phyloP scores from a whole-genome alignment of 2,113 vertebrate species.

The Machaerirhynchus nigripectus region DNA sequence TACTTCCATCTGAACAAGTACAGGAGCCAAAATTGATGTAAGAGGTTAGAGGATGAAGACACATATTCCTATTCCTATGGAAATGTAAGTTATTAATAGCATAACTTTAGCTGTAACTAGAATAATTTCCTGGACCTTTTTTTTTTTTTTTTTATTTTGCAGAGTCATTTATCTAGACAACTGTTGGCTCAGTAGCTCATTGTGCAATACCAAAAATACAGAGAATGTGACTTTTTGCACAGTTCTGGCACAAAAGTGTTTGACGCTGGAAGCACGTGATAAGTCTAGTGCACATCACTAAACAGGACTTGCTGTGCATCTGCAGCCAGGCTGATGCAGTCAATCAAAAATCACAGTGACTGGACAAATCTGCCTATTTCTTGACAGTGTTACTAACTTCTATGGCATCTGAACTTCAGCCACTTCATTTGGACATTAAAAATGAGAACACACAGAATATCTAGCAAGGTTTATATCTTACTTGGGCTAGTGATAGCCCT shows the following conservation, averaged over 20 bases:
- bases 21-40: not conserved
- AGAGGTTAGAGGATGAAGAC: not conserved
- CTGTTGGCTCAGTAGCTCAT: not conserved
- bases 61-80: not conserved
- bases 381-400: not conserved
- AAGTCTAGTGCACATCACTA: not conserved
- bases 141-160: not conserved
- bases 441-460: not conserved
- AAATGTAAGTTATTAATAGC: not conserved
- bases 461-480: not conserved
- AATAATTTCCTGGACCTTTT: not conserved
- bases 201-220: not conserved
- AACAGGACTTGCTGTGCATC: not conserved
- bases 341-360: not conserved
- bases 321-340: not conserved
- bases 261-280: not conserved
- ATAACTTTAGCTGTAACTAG: not conserved
- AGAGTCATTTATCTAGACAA: not conserved
- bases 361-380: not conserved
- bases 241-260: not conserved
- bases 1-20: not conserved
- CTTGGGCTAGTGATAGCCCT: not conserved
- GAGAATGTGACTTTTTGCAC: not conserved
- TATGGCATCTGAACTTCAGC: not conserved
- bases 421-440: not conserved